Conservation (phyloP, 2,113 vertebrate genomes). For the Erythrocercus mccallii region DNA sequence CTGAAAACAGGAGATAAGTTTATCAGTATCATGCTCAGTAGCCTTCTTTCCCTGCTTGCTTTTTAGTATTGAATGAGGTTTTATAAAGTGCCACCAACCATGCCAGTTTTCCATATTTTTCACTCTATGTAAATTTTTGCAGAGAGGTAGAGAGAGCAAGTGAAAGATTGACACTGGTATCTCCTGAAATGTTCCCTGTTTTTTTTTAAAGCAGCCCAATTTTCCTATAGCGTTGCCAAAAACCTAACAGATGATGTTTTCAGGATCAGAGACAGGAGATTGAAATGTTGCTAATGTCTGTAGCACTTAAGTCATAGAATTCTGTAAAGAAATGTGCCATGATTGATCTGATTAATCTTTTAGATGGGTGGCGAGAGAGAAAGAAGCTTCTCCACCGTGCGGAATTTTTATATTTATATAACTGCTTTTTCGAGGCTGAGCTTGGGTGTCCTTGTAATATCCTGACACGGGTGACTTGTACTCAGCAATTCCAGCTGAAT, state of each 20-base stretch:
- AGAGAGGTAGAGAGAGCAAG: background rate
- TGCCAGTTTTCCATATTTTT: constrained; percentile 20
- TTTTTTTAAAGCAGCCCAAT: constrained; percentile 20
- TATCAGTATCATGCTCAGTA: background rate
- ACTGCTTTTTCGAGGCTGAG: background rate
- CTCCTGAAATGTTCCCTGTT: background rate
- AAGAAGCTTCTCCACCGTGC: background rate
- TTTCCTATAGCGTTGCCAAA: constrained; percentile 7
- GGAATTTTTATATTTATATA: constrained; percentile 20
- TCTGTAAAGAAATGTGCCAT: constrained; percentile 54
- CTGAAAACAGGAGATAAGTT: constrained; percentile 28
- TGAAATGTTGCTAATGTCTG: constrained; percentile 58
- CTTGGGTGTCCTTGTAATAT: background rate
- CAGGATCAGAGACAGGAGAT: constrained; percentile 55
- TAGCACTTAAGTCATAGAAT: constrained; percentile 50
- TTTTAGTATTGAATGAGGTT: constrained; percentile 7
- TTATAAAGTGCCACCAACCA: background rate
- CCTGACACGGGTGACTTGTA: background rate
- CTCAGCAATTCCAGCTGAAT: background rate
- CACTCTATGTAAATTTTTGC: constrained; percentile 36
- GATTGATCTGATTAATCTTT: constrained; percentile 57
- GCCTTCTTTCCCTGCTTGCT: background rate
- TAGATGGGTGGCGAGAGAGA: background rate
- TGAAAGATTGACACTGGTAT: constrained; percentile 25
- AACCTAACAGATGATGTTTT: constrained; percentile 44